Base-by-base conservation (phyloP, 1,140 invertebrate genomes). In the Temnothorax nylanderi region DNA sequence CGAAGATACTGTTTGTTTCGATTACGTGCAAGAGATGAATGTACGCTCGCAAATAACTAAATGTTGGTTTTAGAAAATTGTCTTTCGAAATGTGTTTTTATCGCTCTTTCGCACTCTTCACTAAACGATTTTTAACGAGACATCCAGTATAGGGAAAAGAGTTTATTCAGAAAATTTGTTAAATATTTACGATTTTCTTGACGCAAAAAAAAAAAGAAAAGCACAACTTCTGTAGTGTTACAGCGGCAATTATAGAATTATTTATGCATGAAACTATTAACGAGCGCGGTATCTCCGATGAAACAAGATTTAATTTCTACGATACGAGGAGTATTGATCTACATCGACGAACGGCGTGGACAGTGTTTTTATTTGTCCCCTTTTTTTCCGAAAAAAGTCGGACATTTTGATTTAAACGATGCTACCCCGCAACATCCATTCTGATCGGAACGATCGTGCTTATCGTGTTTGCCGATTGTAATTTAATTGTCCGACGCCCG, bases 401-500 rank as follows among this genome's bases (percentile, higher is more conserved):
- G 85, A 89, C 89, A 51, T 90, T 90, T 90, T 89, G 85, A 90
- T 90, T 90, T 90, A 87, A 89, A 56, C 85, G 89, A 90, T 58
- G 69, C 82, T 87, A 74, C 82, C 64, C 87, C 65, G 87, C 85
- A 90, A 87, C 85, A 90, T 90, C 88, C 91, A 91, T 92, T 92
- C 91, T 91, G 87, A 76, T 62, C 54, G 60, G 18, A 69, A 82
- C 89, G 44, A 74, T 88, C 88, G 91, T 93, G 93, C 92, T 93
- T 93, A 92, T 93, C 93, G 90, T 89, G 91, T 92, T 91, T 86
- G 87, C 90, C 92, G 92, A 94, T 94, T 94, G 92, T 94, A 94
- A 94, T 94, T 94, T 94, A 94, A 94, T 94, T 94, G 93, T 92
- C 92, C 92, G 91, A 92, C 92, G 91, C 92, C 80, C 91, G 92